These are phyloP conservation scores for Branchellion lobata DNA, from an alignment of 2,888 invertebrate species.

Conservation along the genomic window DNA sequence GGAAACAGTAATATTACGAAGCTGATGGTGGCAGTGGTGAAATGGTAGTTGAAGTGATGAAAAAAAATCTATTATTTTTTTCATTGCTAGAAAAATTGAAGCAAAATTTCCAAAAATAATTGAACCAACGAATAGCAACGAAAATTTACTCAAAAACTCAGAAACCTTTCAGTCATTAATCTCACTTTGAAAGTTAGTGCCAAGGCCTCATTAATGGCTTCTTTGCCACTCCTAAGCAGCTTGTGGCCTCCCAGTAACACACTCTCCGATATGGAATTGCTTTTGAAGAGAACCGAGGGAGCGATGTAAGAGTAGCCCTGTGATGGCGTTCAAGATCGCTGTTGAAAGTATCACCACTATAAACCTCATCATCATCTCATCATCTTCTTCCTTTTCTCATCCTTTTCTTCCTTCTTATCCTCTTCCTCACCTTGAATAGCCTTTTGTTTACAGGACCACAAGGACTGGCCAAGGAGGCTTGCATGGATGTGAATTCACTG, in stretches of 20 bases:
- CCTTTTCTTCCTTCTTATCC: no score
- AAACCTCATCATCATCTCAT: background rate
- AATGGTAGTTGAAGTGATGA: no score
- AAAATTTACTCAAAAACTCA: no score
- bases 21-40: no score
- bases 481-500: slow-evolving; percentile 90
- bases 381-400: no score
- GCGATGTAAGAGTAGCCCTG: slow-evolving; percentile 92
- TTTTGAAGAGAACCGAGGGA: slow-evolving; percentile 78
- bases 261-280: slow-evolving; percentile 59
- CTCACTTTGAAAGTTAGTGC: slow-evolving; percentile 32
- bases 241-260: background rate
- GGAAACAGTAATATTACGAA: no score
- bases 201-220: slow-evolving; percentile 10
- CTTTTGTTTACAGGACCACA: slow-evolving; percentile 71
- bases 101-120: no score
- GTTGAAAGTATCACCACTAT: background rate
- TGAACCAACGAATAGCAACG: no score
- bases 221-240: background rate
- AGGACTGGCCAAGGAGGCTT: slow-evolving; percentile 87
- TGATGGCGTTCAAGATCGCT: slow-evolving; percentile 52
- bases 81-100: no score
- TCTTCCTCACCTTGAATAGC: slow-evolving; percentile 74
- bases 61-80: no score
- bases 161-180: no score